These are phyloP conservation scores for Acleris holmiana DNA, from an alignment of 2,888 invertebrate genomes.

Conservation along the genomic window DNA sequence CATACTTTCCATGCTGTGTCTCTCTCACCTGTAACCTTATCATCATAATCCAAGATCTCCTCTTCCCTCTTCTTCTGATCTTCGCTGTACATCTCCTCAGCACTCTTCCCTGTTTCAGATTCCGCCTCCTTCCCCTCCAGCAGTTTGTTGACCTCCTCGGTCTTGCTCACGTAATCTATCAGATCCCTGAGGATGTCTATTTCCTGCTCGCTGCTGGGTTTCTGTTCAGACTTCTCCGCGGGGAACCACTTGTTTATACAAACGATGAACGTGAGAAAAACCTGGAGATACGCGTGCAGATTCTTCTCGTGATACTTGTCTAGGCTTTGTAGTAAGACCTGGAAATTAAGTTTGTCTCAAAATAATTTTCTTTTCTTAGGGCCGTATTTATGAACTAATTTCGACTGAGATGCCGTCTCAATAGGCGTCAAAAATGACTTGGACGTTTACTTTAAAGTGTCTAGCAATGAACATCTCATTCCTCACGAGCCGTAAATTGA, in stretches of 20 bases:
- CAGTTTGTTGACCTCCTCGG: conserved; percentile 63
- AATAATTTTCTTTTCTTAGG: too few relatives aligned
- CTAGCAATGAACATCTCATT: too few relatives aligned
- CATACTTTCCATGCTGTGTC: too few relatives aligned
- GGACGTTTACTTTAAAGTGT: too few relatives aligned
- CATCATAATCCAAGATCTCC: conserved; percentile 63
- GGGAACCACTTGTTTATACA: conserved; percentile 85
- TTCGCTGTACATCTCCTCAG: conserved; percentile 81
- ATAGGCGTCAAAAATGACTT: too few relatives aligned
- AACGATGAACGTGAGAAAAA: conserved; percentile 88
- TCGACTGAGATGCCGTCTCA: too few relatives aligned
- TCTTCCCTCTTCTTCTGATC: conserved; percentile 71
- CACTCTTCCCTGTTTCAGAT: conserved; percentile 58
- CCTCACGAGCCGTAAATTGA: too few relatives aligned
- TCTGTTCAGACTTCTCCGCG: neutral
- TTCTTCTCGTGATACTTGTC: conserved; percentile 84
- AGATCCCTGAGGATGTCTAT: conserved; percentile 64
- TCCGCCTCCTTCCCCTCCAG: conserved; percentile 50
- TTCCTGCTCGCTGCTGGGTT: conserved; percentile 29
- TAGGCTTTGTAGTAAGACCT: conserved; percentile 86
- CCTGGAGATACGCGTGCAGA: conserved; percentile 86
- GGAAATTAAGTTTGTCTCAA: conserved; percentile 37
- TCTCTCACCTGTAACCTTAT: conserved; percentile 62
- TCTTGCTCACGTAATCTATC: conserved; percentile 63
- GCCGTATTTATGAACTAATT: too few relatives aligned